Evolutionary conservation across 1,140 invertebrate genomes (phyloP), one percentile per base, ranked within the genome.

Genomic region (Drosophila kepulauana): DNA sequence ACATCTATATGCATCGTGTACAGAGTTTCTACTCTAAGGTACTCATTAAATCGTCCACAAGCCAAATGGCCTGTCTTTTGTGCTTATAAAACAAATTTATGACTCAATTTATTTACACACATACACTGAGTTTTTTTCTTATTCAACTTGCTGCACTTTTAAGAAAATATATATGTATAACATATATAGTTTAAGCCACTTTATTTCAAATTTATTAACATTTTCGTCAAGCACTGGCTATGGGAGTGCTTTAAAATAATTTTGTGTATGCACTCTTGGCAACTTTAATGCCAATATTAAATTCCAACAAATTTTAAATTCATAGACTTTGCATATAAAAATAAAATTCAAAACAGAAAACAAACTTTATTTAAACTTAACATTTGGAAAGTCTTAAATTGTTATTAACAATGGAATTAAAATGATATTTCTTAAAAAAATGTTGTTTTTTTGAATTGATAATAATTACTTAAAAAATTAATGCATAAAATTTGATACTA

Each of bases 41-140:
- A 75, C 66, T 75, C 72, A 75, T 75, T 68, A 70, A 57, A 67
- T 67, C 52, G 52, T 56, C 49, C 65, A 74, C 41, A 62, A 30
- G 15, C 66, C 46, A 69, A 68, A 68, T 74, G 71, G 71, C 28
- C 63, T 68, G 71, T 62, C 58, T 61, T 70, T 63, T 56, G 25
- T 66, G 56, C 46, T 57, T 33, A 51, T 63, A 63, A 66, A 66
- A 4, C 48, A 61, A 72, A 73, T 73, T 73, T 73, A 73, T 73
- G 64, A 48, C 13, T n/a, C 56, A 73, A 67, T 73, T 67, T 67
- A 61, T 61, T 28, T 59, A 57, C 46, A 61, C 57, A 54, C 35
- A 41, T 54, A 57, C 46, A 61, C 57, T 48, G 15, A 41, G 1
- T 54, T 52, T 54, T 54, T 45, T 30, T 45, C 20, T 46, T 16